Conservation (phyloP, 2,888 invertebrate genomes). For the Drosophila colorata region DNA sequence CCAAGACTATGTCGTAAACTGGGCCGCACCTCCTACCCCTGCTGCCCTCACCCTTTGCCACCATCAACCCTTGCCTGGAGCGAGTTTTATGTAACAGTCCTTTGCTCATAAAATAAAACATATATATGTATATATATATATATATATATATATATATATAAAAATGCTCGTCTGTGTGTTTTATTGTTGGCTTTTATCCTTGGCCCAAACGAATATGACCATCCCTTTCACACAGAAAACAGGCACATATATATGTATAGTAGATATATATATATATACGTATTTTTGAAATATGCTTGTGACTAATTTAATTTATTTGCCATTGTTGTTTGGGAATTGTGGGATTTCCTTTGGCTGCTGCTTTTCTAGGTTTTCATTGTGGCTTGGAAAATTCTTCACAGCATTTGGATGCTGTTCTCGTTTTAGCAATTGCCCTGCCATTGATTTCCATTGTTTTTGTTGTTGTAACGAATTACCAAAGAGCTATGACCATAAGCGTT, state of each 20-base stretch:
- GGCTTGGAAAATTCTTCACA: conserved; percentile 49
- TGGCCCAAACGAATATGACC: conserved; percentile 42
- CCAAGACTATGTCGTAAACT: conserved; percentile 57
- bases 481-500: conserved; percentile 41
- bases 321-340: conserved; percentile 74
- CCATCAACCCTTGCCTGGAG: conserved; percentile 61
- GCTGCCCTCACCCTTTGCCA: neutral
- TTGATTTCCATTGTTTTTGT: conserved; percentile 54
- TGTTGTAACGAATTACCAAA: conserved; percentile 6
- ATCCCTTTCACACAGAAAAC: conserved; percentile 17
- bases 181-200: conserved; percentile 67
- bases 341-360: conserved; percentile 67
- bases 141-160: no score
- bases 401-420: conserved; percentile 49
- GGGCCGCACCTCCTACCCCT: conserved; percentile 17
- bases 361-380: conserved; percentile 65
- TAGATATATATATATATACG: conserved; percentile 15
- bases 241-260: conserved; percentile 22
- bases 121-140: no score
- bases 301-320: conserved; percentile 80
- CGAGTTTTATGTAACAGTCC: conserved; percentile 69
- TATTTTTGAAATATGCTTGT: conserved; percentile 77
- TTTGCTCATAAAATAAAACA: conserved; percentile 67
- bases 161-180: conserved; percentile 53
- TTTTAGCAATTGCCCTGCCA: conserved; percentile 60